A percentile compares a stretch with the other conserved stretches of the same genome.
Evolutionary conservation across 2,797 vertebrate species (phyloP).

Genomic region (Diglossa cyanea): DNA sequence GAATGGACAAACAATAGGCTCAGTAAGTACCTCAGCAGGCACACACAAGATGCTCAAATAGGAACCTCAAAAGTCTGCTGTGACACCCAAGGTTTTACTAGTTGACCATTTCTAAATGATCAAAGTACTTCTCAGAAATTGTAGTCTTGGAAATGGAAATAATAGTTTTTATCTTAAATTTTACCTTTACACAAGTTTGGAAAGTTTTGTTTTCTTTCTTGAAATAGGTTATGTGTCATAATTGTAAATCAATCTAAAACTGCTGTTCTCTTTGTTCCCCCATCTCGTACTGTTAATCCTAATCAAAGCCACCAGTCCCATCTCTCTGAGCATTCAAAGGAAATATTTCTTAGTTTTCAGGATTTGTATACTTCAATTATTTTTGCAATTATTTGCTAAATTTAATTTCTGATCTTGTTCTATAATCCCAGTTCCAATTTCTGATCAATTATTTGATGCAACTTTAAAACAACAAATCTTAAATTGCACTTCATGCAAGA

Average conservation of each 20-base stretch:
- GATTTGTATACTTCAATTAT: slow-evolving; percentile 75
- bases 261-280: neutral
- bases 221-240: neutral
- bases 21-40: neutral
- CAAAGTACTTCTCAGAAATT: slow-evolving; percentile 43
- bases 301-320: slow-evolving; percentile 53
- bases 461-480: slow-evolving; percentile 71
- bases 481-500: slow-evolving; percentile 1
- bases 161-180: neutral
- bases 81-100: neutral
- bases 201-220: neutral
- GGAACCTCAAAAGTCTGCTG: neutral
- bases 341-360: slow-evolving; percentile 64
- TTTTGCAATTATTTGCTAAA: slow-evolving; percentile 76
- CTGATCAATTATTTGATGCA: slow-evolving; percentile 78
- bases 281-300: slow-evolving; percentile 58
- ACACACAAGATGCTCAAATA: neutral
- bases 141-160: slow-evolving; percentile 63
- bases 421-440: slow-evolving; percentile 71
- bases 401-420: slow-evolving; percentile 72
- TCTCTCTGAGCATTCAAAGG: slow-evolving; percentile 64
- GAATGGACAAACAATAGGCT: neutral
- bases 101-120: slow-evolving; percentile 10
- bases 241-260: slow-evolving; percentile 24
- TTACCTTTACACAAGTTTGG: neutral